phyloP scores from a whole-genome alignment of 2,797 vertebrate genomes.

The Gallinago stenura region DNA sequence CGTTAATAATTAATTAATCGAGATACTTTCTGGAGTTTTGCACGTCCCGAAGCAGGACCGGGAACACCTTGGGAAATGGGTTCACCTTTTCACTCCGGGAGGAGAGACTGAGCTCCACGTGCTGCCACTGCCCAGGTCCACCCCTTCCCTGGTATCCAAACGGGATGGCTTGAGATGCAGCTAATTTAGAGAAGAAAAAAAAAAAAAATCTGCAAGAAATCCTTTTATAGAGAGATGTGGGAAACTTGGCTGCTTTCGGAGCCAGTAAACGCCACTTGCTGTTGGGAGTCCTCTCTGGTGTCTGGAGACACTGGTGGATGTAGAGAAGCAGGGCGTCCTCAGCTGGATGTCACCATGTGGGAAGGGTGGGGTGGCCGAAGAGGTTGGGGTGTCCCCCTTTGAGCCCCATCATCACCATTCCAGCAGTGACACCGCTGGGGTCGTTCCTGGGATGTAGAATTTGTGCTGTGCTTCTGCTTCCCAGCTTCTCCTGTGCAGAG shows the following conservation, averaged over 20 bases:
- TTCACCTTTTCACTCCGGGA: background rate
- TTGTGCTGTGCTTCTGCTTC: background rate
- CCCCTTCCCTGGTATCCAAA: background rate
- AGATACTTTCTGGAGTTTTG: background rate
- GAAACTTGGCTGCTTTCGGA: background rate
- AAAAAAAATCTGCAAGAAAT: background rate
- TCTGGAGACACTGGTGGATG: background rate
- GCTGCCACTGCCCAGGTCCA: background rate
- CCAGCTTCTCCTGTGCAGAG: background rate
- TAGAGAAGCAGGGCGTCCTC: background rate
- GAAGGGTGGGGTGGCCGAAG: background rate
- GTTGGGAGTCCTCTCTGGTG: background rate
- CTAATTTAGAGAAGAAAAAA: background rate
- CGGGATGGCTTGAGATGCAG: background rate
- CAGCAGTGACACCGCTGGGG: background rate
- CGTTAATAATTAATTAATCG: background rate
- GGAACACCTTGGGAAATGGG: background rate
- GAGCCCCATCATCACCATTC: background rate
- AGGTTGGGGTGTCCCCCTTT: background rate
- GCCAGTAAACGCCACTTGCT: background rate
- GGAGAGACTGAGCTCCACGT: background rate
- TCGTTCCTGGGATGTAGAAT: background rate
- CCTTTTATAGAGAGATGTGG: background rate
- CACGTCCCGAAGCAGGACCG: background rate
- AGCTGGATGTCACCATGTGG: background rate